phyloP scores from a whole-genome alignment of 2,888 invertebrate genomes.

The Trachelus troglodyta region DNA sequence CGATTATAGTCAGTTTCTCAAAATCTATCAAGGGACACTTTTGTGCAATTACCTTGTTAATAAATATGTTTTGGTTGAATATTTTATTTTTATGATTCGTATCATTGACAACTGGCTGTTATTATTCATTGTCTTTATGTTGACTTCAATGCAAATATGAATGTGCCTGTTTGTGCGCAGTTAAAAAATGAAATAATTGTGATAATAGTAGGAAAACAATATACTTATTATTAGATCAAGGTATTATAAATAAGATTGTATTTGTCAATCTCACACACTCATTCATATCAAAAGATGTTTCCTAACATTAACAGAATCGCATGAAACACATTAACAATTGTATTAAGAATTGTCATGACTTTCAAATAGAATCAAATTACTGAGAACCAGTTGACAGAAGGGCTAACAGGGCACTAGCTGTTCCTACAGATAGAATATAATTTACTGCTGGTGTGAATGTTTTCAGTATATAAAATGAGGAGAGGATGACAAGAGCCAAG shows the following conservation, averaged over 20 bases:
- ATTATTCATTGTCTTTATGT: not conserved
- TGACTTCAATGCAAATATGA: not conserved
- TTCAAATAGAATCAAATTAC: slow-evolving; percentile 60
- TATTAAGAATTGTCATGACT: slow-evolving; percentile 19
- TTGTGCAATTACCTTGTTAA: not conserved
- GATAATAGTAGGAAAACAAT: not conserved
- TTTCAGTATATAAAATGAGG: slow-evolving; percentile 93
- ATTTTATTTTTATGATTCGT: not conserved
- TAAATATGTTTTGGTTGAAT: not conserved
- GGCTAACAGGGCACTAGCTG: slow-evolving; percentile 91
- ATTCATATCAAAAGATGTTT: slow-evolving; percentile 46
- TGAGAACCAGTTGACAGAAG: slow-evolving; percentile 94
- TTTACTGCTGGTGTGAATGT: slow-evolving; percentile 93
- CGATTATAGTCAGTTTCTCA: not conserved
- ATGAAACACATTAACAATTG: slow-evolving; percentile 29
- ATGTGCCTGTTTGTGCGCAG: not conserved
- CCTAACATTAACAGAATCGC: slow-evolving; percentile 32
- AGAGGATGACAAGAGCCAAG: slow-evolving; percentile 90
- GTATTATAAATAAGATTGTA: slow-evolving; percentile 25
- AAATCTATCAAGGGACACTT: not conserved
- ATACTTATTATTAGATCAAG: not conserved
- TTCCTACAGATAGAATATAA: slow-evolving; percentile 90
- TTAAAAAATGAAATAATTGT: not conserved
- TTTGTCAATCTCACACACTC: slow-evolving; percentile 35
- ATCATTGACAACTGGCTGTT: not conserved